Percentiles rank a stretch among this genome's conserved stretches.
These are phyloP conservation scores for Oxyura jamaicensis DNA, from an alignment of 2,113 vertebrate species.

Conservation along the genomic window DNA sequence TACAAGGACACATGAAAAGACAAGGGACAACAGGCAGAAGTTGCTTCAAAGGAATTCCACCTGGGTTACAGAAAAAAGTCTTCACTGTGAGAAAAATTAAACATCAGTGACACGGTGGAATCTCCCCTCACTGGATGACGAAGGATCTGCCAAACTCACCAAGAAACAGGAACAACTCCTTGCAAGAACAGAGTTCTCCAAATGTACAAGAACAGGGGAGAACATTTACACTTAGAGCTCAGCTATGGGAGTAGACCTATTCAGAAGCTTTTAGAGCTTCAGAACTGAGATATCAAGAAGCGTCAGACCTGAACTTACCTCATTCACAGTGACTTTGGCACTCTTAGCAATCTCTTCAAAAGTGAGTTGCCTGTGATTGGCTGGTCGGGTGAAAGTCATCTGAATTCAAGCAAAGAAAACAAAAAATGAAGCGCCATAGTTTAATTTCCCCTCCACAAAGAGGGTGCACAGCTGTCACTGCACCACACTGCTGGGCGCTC, in stretches of 20 bases:
- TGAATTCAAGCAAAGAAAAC: conserved; percentile 59
- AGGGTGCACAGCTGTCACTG: accelerated
- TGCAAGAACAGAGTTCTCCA: neutral
- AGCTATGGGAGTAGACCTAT: accelerated
- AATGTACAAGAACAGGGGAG: neutral
- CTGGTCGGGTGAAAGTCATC: conserved; percentile 99
- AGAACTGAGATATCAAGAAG: accelerated
- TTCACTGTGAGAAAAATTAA: neutral
- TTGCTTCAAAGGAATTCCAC: neutral
- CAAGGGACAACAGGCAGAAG: neutral
- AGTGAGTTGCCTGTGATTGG: conserved; percentile 95
- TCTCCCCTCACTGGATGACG: neutral
- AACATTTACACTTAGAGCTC: accelerated
- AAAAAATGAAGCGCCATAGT: neutral
- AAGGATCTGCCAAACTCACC: neutral
- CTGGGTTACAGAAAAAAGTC: neutral
- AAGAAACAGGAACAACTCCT: neutral
- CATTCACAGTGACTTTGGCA: conserved; percentile 90
- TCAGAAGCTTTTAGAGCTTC: neutral
- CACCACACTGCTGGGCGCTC: neutral
- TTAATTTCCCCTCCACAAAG: neutral
- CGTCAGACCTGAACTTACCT: conserved; percentile 77
- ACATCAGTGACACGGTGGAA: neutral
- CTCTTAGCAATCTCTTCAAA: conserved; percentile 94
- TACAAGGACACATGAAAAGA: neutral